Evolutionary conservation across 2,797 vertebrate species (phyloP).

Genomic region (Ctenochaetus hawaiiensis): DNA sequence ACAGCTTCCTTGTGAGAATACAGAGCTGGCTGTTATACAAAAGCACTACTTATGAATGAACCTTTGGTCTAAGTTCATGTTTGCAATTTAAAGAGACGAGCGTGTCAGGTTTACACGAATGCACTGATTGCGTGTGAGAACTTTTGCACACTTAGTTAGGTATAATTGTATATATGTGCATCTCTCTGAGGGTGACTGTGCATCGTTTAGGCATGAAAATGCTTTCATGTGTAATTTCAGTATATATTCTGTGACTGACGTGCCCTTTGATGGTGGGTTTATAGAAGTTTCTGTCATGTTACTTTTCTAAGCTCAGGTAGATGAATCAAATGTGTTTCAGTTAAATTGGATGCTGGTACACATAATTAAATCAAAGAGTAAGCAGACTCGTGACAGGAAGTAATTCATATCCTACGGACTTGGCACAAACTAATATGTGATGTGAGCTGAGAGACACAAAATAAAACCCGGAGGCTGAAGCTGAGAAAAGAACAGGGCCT

Average conservation of each 20-base stretch:
- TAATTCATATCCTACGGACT: conserved; percentile 68
- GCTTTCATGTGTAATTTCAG: conserved; percentile 61
- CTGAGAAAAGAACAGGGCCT: conserved; percentile 30
- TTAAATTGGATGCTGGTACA: conserved; percentile 45
- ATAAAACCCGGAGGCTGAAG: conserved; percentile 27
- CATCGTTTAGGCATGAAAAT: conserved; percentile 33
- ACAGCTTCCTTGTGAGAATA: conserved; percentile 46
- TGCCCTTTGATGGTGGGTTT: conserved; percentile 19
- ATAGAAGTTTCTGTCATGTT: conserved; percentile 38
- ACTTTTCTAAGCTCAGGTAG: conserved; percentile 27
- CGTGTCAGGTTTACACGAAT: conserved; percentile 43
- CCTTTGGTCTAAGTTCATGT: conserved; percentile 60
- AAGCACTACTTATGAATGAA: conserved; percentile 61
- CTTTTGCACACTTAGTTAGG: conserved; percentile 38
- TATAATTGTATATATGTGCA: conserved; percentile 57
- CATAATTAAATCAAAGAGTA: conserved; percentile 48
- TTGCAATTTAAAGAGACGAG: conserved; percentile 52
- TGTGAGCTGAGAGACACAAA: conserved; percentile 47
- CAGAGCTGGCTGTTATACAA: conserved; percentile 38
- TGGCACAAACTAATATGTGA: conserved; percentile 55
- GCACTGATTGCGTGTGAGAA: conserved; percentile 29
- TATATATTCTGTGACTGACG: conserved; percentile 41
- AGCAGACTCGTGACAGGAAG: conserved; percentile 66
- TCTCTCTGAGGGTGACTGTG: conserved; percentile 26
- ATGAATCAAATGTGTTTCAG: conserved; percentile 43